Evolutionary conservation across 1,140 invertebrate genomes (phyloP).

Genomic region (Piezodorus guildinii): DNA sequence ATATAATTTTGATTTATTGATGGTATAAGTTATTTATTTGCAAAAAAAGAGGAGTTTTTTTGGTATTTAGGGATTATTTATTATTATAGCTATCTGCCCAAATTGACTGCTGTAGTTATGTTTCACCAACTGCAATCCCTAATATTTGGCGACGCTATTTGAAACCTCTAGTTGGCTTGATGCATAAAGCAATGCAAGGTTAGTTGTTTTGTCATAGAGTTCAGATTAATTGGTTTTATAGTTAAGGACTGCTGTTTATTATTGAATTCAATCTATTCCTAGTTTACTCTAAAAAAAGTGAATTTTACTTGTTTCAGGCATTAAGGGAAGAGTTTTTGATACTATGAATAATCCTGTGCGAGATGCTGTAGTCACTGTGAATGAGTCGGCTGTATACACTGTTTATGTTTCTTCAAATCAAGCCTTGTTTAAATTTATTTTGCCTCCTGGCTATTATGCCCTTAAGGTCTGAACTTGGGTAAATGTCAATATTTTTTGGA

Average conservation of each 20-base stretch:
- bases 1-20: too few species aligned
- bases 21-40: too few species aligned
- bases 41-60: too few species aligned
- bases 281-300: too few species aligned
- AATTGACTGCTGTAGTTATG: conserved; percentile 23
- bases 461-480: conserved; percentile 34
- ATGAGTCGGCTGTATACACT: conserved; percentile 37
- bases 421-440: conserved; percentile 54
- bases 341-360: conserved; percentile 47
- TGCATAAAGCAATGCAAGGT: conserved; percentile 15
- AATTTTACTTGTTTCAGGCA: conserved; percentile 37
- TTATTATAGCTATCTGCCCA: conserved; percentile 20
- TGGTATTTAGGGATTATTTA: too few species aligned
- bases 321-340: conserved; percentile 60
- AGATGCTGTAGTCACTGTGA: conserved; percentile 55
- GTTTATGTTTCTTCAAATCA: conserved; percentile 51
- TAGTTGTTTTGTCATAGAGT: background rate
- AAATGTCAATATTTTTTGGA: background rate
- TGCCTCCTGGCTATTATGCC: conserved; percentile 49
- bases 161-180: conserved; percentile 16
- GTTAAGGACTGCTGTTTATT: background rate
- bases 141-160: conserved; percentile 21
- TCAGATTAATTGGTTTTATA: too few species aligned
- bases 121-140: conserved; percentile 11
- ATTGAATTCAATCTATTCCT: background rate